Base-by-base conservation (phyloP, 2,113 vertebrate genomes). In the Sialia sialis region DNA sequence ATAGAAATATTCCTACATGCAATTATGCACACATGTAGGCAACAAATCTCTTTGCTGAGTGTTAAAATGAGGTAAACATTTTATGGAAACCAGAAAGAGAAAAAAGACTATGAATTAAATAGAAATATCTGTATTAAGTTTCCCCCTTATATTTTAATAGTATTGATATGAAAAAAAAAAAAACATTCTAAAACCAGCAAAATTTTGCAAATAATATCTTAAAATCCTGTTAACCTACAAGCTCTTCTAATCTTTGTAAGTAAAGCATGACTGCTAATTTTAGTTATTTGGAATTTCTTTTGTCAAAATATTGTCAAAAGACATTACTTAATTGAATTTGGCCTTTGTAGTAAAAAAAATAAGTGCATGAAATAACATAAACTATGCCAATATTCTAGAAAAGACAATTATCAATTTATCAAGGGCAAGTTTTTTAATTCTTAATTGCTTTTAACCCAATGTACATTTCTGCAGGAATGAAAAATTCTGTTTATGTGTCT, bases 131-230 rank as follows among this genome's bases (percentile, higher is more conserved):
- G 1, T 59, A 39, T 38, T 85, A 62, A 13, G 19, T 74, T 68
- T 62, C 9, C 55, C 29, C 19, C 22, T 76, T 94, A 59, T 75
- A 88, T 96, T 95, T 96, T 75, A 84, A 77, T 90, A 60, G 34
- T 87, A 59, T 56, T 85, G n/a, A 46, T 94, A 80, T 34, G 36
- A 89, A 52, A 91, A 68, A 48, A 3, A 3, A 16, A 69, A 94
- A 94, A 87, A 83, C 2, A 56, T 66, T 20, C 36, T 51, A 78
- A 91, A 91, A 94, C 13, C 32, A 82, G 78, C 46, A 89, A 19
- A 73, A 44, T 77, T 80, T 80, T 77, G 49, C 52, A 67, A 86
- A 74, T 81, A 56, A 26, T 54, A 39, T 16, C 67, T 91, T 55
- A 54, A 82, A 95, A 94, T 87, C 26, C 43, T 52, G 66, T 77